Conservation (phyloP, 1,140 invertebrate species). For the Bombus cullumanus region DNA sequence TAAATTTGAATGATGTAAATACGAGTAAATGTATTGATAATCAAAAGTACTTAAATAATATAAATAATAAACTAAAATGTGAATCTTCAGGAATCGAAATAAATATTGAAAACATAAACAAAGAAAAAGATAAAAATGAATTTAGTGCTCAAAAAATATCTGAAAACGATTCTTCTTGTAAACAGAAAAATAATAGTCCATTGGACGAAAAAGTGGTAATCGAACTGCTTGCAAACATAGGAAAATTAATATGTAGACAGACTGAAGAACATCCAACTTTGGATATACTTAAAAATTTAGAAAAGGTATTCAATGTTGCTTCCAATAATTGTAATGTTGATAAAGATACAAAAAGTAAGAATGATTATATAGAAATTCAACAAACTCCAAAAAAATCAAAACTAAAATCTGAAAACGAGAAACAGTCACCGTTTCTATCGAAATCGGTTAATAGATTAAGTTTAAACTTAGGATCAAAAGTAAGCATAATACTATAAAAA, state of each 20-base stretch:
- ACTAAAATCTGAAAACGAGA: slow-evolving; percentile 14
- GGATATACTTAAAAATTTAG: slow-evolving; percentile 68
- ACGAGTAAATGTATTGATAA: slow-evolving; percentile 20
- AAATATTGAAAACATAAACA: neutral
- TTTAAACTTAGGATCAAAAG: slow-evolving; percentile 57
- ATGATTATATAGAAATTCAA: slow-evolving; percentile 7
- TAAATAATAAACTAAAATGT: slow-evolving; percentile 15
- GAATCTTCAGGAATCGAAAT: neutral
- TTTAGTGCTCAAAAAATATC: neutral
- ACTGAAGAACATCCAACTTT: slow-evolving; percentile 55
- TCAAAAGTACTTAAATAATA: slow-evolving; percentile 27
- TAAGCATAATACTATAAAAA: slow-evolving; percentile 42
- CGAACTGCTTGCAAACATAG: slow-evolving; percentile 66
- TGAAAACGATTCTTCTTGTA: neutral
- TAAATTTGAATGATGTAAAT: slow-evolving; percentile 8
- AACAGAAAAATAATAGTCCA: slow-evolving; percentile 10
- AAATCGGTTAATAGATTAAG: slow-evolving; percentile 60
- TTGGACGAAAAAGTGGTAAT: slow-evolving; percentile 61
- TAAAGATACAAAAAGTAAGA: slow-evolving; percentile 5
- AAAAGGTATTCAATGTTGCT: slow-evolving; percentile 65
- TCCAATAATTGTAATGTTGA: slow-evolving; percentile 45
- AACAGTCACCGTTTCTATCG: slow-evolving; percentile 10
- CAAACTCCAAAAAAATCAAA: slow-evolving; percentile 24
- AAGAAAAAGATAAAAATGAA: slow-evolving; percentile 8
- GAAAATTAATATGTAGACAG: slow-evolving; percentile 68